Base-by-base conservation (phyloP, 2,113 vertebrate species). In the Microtus richardsoni region DNA sequence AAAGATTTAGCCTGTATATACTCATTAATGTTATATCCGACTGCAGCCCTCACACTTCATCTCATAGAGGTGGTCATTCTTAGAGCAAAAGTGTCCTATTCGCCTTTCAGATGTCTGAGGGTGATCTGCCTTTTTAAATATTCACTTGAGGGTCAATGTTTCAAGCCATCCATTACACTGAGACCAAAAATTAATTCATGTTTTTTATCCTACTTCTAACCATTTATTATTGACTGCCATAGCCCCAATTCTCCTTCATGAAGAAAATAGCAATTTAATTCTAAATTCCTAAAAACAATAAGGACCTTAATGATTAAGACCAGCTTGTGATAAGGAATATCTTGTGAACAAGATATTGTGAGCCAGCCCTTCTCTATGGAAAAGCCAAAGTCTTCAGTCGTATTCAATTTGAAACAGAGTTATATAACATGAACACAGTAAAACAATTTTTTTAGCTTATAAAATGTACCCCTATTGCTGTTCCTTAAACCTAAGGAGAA, bases 401-500 rank as follows among this genome's bases (percentile, higher is more conserved):
- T 13, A 19, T 60, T 91, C 39, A 54, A 60, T 91, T 79, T 89
- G 26, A 54, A 79, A 79, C 19, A 96, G 21, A 78, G 30, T 78
- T 85, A 75, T 22, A 71, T 58, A 88, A 93, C 83, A 28, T 30
- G 26, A 74, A 52, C 30, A 41, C 77, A 92, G 49, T 80, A 58
- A 89, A 93, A 70, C 0, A 11, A 68, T 33, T 75, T 85, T 85
- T 62, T 84, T 79, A 84, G 39, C 84, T 88, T 30, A 68, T 7
- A n/a, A 84, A 73, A 91, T 70, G 85, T 91, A 60, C 44, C 44
- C 33, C 49, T 66, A 68, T 33, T 77, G 41, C n/a, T 24, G 58
- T 79, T 87, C 89, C 28, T 52, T 79, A 64, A 94, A 93, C 14
- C n/a, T 24, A 84, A 28, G 70, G 93, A 93, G 70, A 89, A 95